Base-by-base conservation (phyloP, 2,888 invertebrate genomes). In the Steinernema scapterisci region DNA sequence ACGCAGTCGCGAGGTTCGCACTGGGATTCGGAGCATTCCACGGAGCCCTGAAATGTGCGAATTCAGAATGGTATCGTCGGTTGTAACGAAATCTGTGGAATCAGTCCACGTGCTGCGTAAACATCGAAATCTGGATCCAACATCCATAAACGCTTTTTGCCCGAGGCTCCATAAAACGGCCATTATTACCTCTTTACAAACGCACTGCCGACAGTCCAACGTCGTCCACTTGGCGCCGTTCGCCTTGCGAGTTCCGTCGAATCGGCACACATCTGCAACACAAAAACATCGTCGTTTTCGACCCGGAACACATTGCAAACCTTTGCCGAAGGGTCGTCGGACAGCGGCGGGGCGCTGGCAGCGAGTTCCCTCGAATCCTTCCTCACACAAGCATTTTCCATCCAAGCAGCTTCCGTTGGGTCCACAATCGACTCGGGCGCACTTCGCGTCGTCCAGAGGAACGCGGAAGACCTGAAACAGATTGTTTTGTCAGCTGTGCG, bases 141-240 rank as follows among this genome's bases (percentile, higher is more conserved):
- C 38, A 38, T 38, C 38, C 38, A 38, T 38, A 38, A 38, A 3
- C 38, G 9, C 38, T 38, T 38, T 38, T 38, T 38, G 38, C 48
- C 48, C 16, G 16, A 16, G 48, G 48, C n/a, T 48, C 48, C 48
- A 38, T 19, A 19, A 16, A 48, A 16, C 48, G 48, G 19, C 19
- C 48, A n/a, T 16, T 48, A 16, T 19, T 48, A 48, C 48, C 48
- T 52, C 21, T 13, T 25, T 27, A 27, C 63, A 63, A 16, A 27
- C 16, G 63, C 63, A 63, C 63, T 63, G 63, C 7, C 63, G 27
- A 63, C 63, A 63, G 63, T 63, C 63, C 27, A 63, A 5, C 31
- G 21, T 25, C 63, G 31, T 63, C 63, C 63, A 63, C 63, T 63
- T 63, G 63, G 63, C 63, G 63, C 63, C 63, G 63, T 63, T 63